Conservation (phyloP, 1,140 invertebrate species). For the Melitaea cinxia region DNA sequence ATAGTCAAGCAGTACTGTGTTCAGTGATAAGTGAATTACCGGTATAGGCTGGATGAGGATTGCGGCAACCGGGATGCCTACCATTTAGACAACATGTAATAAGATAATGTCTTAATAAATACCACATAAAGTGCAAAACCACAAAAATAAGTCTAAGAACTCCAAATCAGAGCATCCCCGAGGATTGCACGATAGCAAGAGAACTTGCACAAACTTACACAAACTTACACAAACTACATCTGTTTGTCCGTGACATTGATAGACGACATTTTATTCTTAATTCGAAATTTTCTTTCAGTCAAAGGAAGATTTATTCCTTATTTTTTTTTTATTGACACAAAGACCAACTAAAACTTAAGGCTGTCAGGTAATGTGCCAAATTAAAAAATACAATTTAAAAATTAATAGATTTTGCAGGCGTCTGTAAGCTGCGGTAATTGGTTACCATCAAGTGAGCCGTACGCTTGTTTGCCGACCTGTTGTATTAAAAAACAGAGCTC, state of each 20-base stretch:
- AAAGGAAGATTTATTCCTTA: neutral
- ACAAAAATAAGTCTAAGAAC: neutral
- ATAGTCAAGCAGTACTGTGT: too few species aligned
- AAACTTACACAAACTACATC: neutral
- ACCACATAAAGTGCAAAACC: neutral
- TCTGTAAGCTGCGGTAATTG: too few species aligned
- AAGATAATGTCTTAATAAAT: neutral
- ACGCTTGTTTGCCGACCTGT: too few species aligned
- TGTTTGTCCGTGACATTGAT: neutral
- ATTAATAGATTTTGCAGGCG: too few species aligned
- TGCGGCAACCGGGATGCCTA: too few species aligned
- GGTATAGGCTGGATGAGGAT: too few species aligned
- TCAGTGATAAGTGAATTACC: too few species aligned
- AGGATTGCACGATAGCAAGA: neutral
- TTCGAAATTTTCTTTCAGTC: neutral
- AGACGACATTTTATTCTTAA: neutral
- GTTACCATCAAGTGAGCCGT: too few species aligned
- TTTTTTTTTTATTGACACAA: neutral
- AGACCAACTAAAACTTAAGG: neutral
- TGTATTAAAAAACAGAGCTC: too few species aligned
- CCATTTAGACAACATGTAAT: too few species aligned
- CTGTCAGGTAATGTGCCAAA: neutral
- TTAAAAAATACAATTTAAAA: too few species aligned
- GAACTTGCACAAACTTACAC: constrained; percentile 2
- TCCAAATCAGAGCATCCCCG: neutral